Base-by-base conservation (phyloP, 2,113 vertebrate genomes). In the Lepus europaeus region DNA sequence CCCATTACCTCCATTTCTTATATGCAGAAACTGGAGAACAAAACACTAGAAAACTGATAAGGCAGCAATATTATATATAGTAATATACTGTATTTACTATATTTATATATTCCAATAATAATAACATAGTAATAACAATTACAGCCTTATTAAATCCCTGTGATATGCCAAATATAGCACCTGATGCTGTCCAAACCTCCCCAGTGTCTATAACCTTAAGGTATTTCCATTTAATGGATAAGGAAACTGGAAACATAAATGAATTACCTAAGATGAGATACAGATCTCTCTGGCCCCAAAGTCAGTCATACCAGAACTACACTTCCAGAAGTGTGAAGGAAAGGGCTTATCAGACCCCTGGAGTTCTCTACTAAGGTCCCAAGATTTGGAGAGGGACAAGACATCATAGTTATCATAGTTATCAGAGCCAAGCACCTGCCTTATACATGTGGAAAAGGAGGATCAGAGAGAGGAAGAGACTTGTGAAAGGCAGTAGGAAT, bases 381-480 rank as follows among this genome's bases (percentile, higher is more conserved):
- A 83, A 29, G 51, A 90, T 39, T 27, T 56, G 19, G 22, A 66
- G 33, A 85, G 39, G 20, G 51, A 61, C 6, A 69, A 14, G 66
- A 87, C 74, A 70, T 92, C 27, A 87, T 31, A 90, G 86, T 69
- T 17, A 70, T 92, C 27, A 87, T 31, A 90, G 86, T 69, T 17
- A 87, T 36, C 56, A 72, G 8, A 59, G 29, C 16, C 69, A 91
- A 78, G n/a, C 14, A 17, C 79, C 83, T 56, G 36, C 20, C 69
- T 85, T 66, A 74, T 16, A 79, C 22, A 63, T 72, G n/a, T 31
- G 25, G 33, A 80, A 97, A 90, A 5, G n/a, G 19, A 94, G 23
- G 2, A 19, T 51, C 31, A 56, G 33, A n/a, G 17, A 79, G 29
- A 73, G 19, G 31, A 74, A 45, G 23, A 17, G 11, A 69, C 29